A percentile compares a stretch with the other conserved stretches of the same genome.
Evolutionary conservation across 2,797 vertebrate species (phyloP).

Genomic region (Ataeniobius toweri): DNA sequence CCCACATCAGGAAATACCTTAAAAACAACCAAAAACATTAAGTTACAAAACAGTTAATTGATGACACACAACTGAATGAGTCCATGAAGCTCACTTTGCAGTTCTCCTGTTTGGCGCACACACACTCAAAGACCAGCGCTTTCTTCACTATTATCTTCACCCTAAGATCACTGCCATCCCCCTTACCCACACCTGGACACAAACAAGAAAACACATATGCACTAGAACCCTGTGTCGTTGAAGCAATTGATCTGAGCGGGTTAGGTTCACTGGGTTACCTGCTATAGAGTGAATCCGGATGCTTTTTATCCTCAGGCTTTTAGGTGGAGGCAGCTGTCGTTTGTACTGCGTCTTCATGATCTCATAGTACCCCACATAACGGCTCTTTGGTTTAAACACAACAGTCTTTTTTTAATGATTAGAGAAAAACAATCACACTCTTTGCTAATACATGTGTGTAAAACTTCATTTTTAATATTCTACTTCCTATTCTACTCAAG

Average conservation of each 20-base stretch:
- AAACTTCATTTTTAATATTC: background rate
- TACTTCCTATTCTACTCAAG: background rate
- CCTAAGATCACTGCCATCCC: constrained; percentile 88
- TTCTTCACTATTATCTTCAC: constrained; percentile 85
- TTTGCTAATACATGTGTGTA: background rate
- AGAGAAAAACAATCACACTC: background rate
- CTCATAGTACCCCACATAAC: constrained; percentile 95
- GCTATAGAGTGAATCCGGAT: constrained; percentile 88
- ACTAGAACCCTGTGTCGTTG: background rate
- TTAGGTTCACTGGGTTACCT: constrained; percentile 73
- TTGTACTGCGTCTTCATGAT: constrained; percentile 88
- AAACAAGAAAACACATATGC: background rate
- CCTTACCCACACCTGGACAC: constrained; percentile 88
- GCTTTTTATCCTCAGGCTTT: constrained; percentile 85
- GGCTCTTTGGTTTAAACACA: constrained; percentile 79
- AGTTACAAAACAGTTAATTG: background rate
- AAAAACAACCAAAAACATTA: background rate
- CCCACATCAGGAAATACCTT: constrained; percentile 89
- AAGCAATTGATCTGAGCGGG: background rate
- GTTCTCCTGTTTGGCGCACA: constrained; percentile 84
- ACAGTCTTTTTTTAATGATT: background rate
- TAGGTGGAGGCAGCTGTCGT: constrained; percentile 84
- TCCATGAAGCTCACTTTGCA: constrained; percentile 83
- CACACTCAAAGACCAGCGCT: constrained; percentile 82
- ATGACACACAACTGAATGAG: background rate